These are phyloP conservation scores for Artibeus jamaicensis DNA, from an alignment of 2,797 vertebrate genomes.

Conservation along the genomic window DNA sequence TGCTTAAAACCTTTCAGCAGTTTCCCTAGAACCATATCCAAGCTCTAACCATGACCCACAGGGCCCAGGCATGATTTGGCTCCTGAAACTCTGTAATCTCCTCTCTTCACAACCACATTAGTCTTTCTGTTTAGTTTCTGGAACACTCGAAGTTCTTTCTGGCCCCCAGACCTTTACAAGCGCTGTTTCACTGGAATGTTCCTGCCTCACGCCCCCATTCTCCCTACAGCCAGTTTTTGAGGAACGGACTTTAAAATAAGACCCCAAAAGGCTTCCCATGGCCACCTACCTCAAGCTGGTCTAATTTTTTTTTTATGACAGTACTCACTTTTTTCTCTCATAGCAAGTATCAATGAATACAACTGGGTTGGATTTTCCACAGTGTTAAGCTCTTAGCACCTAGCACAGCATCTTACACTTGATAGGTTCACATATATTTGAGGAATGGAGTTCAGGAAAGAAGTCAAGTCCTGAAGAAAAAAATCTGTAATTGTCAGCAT, in stretches of 20 bases:
- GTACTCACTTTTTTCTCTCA: not conserved
- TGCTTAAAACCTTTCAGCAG: conserved; percentile 20
- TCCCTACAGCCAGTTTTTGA: conserved; percentile 7
- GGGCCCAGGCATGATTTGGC: not conserved
- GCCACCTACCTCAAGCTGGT: conserved; percentile 11
- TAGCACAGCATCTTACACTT: not conserved
- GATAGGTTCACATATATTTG: not conserved
- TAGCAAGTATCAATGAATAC: not conserved
- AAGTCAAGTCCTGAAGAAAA: not conserved
- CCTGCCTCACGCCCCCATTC: not conserved
- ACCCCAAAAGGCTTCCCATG: not conserved
- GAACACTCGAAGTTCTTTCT: conserved; percentile 19
- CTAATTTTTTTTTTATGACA: not conserved
- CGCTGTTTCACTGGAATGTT: not conserved
- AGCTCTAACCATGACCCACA: not conserved
- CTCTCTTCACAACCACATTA: not conserved
- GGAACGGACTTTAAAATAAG: conserved; percentile 1
- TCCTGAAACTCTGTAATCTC: not conserved
- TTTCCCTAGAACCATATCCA: conserved; percentile 33
- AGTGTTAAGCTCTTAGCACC: conserved; percentile 19
- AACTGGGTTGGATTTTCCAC: not conserved
- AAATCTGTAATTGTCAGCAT: not conserved
- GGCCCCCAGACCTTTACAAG: not conserved
- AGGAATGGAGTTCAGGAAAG: conserved; percentile 4
- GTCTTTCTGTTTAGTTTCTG: conserved; percentile 30